phyloP scores from a whole-genome alignment of 2,797 vertebrate genomes.

The Anas capensis region DNA sequence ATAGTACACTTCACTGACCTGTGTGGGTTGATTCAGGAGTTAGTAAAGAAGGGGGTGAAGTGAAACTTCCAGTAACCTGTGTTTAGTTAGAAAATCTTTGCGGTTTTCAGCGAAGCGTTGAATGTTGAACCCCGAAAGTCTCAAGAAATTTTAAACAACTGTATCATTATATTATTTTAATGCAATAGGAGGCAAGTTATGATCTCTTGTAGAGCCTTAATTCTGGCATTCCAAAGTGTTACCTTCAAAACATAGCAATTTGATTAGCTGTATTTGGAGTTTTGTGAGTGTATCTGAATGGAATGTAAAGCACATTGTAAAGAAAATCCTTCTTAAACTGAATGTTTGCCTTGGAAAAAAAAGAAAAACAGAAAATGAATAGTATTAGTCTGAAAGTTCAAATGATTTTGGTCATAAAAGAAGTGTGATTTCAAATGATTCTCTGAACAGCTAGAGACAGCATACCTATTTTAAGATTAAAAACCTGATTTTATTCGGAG shows the following conservation, averaged over 20 bases:
- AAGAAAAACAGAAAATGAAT: background rate
- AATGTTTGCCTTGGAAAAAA: constrained; percentile 17
- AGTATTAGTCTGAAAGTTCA: background rate
- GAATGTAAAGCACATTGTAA: background rate
- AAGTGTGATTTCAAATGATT: background rate
- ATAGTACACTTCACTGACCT: background rate
- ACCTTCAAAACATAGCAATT: background rate
- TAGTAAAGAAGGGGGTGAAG: background rate
- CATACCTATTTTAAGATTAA: background rate
- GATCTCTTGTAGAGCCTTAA: background rate
- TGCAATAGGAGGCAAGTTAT: background rate
- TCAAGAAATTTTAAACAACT: background rate
- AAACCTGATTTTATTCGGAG: background rate
- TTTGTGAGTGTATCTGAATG: background rate
- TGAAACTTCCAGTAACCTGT: background rate
- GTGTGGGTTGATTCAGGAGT: background rate
- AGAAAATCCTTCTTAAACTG: background rate
- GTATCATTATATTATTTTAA: background rate
- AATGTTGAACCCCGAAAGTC: background rate
- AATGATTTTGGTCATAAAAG: background rate
- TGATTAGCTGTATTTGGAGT: background rate
- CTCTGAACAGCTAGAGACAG: background rate
- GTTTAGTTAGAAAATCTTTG: background rate
- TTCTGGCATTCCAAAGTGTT: background rate
- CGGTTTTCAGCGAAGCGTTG: background rate